phyloP scores from a whole-genome alignment of 2,113 vertebrate genomes.

The Heterotilapia buettikoferi region DNA sequence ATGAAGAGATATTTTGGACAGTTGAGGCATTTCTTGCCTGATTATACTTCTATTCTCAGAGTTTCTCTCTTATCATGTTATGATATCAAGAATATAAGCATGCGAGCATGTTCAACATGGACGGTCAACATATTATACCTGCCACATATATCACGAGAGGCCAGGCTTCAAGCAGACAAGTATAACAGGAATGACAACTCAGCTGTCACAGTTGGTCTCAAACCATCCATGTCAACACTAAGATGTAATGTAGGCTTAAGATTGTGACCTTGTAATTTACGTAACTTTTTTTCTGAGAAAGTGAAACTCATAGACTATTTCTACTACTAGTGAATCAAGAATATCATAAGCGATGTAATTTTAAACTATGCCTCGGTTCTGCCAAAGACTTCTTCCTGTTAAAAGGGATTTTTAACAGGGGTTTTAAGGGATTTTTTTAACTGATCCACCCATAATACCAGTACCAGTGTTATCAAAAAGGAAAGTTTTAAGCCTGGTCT shows the following conservation, averaged over 20 bases:
- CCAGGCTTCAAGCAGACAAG: neutral
- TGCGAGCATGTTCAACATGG: neutral
- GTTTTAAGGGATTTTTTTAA: neutral
- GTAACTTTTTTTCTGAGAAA: neutral
- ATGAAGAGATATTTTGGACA: neutral
- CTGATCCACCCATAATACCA: neutral
- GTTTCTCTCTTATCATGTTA: neutral
- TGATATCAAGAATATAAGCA: neutral
- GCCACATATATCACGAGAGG: neutral
- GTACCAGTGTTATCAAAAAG: neutral
- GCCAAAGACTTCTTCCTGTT: neutral
- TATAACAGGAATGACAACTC: neutral
- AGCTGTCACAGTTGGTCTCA: neutral
- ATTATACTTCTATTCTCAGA: neutral
- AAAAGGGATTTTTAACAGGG: neutral
- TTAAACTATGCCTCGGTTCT: neutral
- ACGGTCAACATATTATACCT: neutral
- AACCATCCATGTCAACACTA: neutral
- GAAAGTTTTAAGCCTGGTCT: neutral
- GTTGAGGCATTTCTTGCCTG: neutral
- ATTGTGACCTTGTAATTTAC: neutral
- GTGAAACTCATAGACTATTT: neutral
- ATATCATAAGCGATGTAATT: neutral
- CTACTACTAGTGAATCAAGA: neutral
- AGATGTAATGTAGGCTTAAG: neutral